phyloP scores from a whole-genome alignment of 2,113 vertebrate species.

The Prietella phreatophila region DNA sequence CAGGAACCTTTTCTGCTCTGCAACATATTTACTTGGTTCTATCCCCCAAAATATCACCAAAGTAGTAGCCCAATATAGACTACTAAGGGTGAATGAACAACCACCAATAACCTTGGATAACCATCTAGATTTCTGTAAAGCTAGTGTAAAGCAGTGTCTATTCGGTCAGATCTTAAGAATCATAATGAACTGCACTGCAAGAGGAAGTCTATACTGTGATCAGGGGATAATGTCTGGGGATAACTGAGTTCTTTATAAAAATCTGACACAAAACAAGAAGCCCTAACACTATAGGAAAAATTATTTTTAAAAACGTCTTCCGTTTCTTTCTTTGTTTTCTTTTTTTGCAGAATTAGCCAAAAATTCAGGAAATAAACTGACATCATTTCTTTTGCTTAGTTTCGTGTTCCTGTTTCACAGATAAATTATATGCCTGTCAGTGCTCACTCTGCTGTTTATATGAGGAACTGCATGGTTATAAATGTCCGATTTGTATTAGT shows the following conservation, averaged over 20 bases:
- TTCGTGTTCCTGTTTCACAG: constrained; percentile 2
- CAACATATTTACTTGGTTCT: neutral
- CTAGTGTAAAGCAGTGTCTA: neutral
- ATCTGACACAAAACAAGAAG: neutral
- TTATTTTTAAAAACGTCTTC: neutral
- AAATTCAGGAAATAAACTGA: neutral
- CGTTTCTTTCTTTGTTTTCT: no score
- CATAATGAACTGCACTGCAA: neutral
- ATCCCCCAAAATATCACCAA: neutral
- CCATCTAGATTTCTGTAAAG: neutral
- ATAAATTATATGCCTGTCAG: neutral
- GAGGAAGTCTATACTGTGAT: neutral
- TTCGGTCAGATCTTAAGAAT: neutral
- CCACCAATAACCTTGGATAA: neutral
- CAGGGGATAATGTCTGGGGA: neutral
- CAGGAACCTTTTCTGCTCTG: no score
- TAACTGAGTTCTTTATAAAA: neutral
- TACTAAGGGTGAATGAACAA: neutral
- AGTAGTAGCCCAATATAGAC: neutral
- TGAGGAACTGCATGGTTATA: neutral
- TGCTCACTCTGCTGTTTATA: neutral
- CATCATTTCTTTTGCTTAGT: constrained; percentile 7
- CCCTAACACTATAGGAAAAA: neutral
- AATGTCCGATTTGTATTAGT: no score
- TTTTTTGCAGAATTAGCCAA: neutral